Percentiles rank a stretch among this genome's conserved stretches.
These are phyloP conservation scores for Diorhabda elongata DNA, from an alignment of 1,140 invertebrate species.

Conservation along the genomic window DNA sequence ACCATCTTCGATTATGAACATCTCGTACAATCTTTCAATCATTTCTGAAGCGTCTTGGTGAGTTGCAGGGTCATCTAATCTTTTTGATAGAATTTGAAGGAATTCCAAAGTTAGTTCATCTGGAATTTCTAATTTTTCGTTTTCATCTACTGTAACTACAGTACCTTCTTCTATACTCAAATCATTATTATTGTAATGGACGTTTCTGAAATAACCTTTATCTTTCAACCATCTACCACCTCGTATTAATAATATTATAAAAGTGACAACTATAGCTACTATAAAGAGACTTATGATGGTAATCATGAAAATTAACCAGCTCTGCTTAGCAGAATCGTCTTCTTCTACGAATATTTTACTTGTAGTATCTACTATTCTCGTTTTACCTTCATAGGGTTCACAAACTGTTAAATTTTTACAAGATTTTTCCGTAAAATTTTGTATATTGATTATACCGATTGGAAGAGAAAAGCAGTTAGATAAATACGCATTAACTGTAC, in stretches of 20 bases:
- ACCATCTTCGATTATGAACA: conserved; percentile 70
- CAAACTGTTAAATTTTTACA: conserved; percentile 53
- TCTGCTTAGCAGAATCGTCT: conserved; percentile 24
- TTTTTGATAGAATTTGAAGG: conserved; percentile 62
- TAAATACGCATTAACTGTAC: conserved; percentile 56
- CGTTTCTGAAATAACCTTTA: conserved; percentile 49
- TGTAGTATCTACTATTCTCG: conserved; percentile 45
- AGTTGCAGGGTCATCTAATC: conserved; percentile 66
- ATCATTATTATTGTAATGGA: conserved; percentile 36
- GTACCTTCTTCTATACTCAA: conserved; percentile 44
- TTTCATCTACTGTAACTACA: conserved; percentile 47
- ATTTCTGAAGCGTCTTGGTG: conserved; percentile 70
- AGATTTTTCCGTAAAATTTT: conserved; percentile 58
- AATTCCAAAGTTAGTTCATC: conserved; percentile 72
- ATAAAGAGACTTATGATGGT: conserved; percentile 48
- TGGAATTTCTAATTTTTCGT: conserved; percentile 60
- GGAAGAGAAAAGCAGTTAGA: conserved; percentile 60
- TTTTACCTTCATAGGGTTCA: conserved; percentile 48
- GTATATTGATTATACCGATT: conserved; percentile 58
- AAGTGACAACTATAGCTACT: conserved; percentile 49
- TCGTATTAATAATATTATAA: conserved; percentile 51
- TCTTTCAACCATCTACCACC: conserved; percentile 54
- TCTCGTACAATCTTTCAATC: conserved; percentile 73
- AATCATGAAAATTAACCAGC: conserved; percentile 39
- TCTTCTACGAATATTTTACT: conserved; percentile 40